Evolutionary conservation across 2,797 vertebrate species (phyloP).

Genomic region (Pseudomugil gertrudae): DNA sequence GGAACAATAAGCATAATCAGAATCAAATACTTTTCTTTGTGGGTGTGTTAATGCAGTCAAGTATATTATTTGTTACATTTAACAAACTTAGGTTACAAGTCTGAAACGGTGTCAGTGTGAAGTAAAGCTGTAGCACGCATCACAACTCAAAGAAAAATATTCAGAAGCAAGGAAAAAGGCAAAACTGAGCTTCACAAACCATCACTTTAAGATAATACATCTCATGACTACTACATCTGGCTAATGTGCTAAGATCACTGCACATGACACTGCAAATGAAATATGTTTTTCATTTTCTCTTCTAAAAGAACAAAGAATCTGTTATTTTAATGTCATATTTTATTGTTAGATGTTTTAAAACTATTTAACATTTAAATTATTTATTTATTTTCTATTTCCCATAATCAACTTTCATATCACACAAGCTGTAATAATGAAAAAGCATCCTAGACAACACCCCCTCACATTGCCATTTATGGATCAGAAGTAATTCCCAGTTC

Average conservation of each 20-base stretch:
- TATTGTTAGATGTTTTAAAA: too few species aligned
- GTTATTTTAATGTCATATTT: too few species aligned
- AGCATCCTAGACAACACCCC: background rate
- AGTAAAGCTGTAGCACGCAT: constrained; percentile 2
- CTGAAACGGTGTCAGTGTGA: background rate
- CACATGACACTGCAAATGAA: too few species aligned
- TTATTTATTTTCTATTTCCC: background rate
- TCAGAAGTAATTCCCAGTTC: constrained; percentile 18
- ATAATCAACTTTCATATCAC: background rate
- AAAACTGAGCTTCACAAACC: constrained; percentile 13
- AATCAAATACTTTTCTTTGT: background rate
- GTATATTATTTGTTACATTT: background rate
- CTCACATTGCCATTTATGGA: background rate
- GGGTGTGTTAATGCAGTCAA: background rate
- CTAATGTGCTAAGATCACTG: constrained; percentile 43
- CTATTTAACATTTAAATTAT: too few species aligned
- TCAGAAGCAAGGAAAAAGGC: constrained; percentile 13
- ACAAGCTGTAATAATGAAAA: too few species aligned
- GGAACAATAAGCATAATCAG: too few species aligned
- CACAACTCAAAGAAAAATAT: constrained; percentile 10
- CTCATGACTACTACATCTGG: constrained; percentile 40
- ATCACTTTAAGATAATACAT: constrained; percentile 41
- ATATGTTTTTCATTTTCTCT: background rate
- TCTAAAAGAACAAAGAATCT: too few species aligned
- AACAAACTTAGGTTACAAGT: background rate